Percentiles rank a stretch among this genome's conserved stretches.
These are phyloP conservation scores for Formica exsecta DNA, from an alignment of 1,140 invertebrate genomes.

Conservation along the genomic window DNA sequence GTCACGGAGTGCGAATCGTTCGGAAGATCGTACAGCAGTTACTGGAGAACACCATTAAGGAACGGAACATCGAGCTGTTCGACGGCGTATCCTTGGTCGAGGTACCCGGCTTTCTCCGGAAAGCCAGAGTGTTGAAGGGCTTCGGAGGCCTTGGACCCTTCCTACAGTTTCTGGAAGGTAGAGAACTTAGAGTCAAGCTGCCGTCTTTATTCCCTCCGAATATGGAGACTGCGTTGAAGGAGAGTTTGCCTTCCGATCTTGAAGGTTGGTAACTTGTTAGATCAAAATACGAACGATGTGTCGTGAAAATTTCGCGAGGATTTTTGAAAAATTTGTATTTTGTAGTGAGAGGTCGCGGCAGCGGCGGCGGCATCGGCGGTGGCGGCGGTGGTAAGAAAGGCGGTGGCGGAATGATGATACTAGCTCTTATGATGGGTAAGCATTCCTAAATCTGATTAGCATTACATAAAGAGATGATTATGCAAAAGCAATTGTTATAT, in stretches of 20 bases:
- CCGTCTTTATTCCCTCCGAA: slow-evolving; percentile 87
- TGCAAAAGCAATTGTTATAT: slow-evolving; percentile 5
- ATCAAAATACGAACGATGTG: neutral
- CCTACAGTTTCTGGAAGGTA: slow-evolving; percentile 89
- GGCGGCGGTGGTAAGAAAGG: slow-evolving; percentile 82
- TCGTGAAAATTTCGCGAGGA: neutral
- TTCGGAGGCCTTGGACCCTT: slow-evolving; percentile 87
- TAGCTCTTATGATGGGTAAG: slow-evolving; percentile 92
- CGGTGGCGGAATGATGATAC: slow-evolving; percentile 85
- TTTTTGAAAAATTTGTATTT: slow-evolving; percentile 55
- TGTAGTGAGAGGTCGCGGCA: slow-evolving; percentile 67
- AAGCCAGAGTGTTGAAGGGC: slow-evolving; percentile 85
- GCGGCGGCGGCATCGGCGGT: slow-evolving; percentile 63
- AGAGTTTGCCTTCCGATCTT: slow-evolving; percentile 74
- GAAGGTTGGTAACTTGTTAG: slow-evolving; percentile 70
- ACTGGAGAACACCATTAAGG: slow-evolving; percentile 80
- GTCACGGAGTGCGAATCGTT: slow-evolving; percentile 86
- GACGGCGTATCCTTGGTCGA: slow-evolving; percentile 89
- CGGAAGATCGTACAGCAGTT: slow-evolving; percentile 85
- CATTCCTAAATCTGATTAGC: slow-evolving; percentile 1
- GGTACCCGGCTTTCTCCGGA: slow-evolving; percentile 79
- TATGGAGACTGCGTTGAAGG: slow-evolving; percentile 77
- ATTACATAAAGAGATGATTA: neutral
- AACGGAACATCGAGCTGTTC: slow-evolving; percentile 86
- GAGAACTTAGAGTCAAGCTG: slow-evolving; percentile 90